phyloP scores from a whole-genome alignment of 1,140 invertebrate species.

The Chrysomallon squamiferum region DNA sequence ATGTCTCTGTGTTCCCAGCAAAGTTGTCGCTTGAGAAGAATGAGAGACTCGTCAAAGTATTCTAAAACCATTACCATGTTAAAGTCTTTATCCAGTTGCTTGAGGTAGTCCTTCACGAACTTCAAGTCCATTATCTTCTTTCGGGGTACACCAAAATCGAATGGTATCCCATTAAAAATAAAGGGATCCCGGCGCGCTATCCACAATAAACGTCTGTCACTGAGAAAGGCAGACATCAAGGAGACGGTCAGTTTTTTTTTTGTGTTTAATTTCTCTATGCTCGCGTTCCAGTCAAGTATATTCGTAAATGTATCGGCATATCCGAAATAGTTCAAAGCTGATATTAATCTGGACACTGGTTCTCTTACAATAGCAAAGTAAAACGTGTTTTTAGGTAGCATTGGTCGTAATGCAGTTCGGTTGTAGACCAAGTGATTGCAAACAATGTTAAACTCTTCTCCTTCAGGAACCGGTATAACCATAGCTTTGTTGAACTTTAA shows the following conservation, averaged over 20 bases:
- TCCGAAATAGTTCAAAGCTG: constrained; percentile 39
- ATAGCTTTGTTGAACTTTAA: constrained; percentile 10
- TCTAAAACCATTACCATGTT: constrained; percentile 67
- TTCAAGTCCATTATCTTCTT: too few species aligned
- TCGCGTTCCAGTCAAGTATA: too few species aligned
- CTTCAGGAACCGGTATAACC: constrained; percentile 22
- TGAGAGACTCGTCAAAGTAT: constrained; percentile 66
- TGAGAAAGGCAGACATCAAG: too few species aligned
- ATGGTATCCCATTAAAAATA: too few species aligned
- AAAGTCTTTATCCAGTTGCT: constrained; percentile 46
- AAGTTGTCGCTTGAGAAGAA: constrained; percentile 64
- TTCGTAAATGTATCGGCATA: constrained; percentile 12
- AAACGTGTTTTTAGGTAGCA: constrained; percentile 20
- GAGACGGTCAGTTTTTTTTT: too few species aligned
- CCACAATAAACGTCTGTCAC: too few species aligned
- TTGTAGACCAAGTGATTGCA: constrained; percentile 43
- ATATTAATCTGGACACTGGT: constrained; percentile 39
- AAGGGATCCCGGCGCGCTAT: too few species aligned
- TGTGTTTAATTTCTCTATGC: too few species aligned
- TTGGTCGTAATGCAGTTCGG: constrained; percentile 16
- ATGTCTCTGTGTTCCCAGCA: constrained; percentile 59
- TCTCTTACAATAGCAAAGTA: constrained; percentile 46
- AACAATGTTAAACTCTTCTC: constrained; percentile 28
- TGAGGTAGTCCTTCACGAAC: constrained; percentile 16
- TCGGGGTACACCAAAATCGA: too few species aligned